phyloP scores from a whole-genome alignment of 2,888 invertebrate genomes.

The Saturnia japonica region DNA sequence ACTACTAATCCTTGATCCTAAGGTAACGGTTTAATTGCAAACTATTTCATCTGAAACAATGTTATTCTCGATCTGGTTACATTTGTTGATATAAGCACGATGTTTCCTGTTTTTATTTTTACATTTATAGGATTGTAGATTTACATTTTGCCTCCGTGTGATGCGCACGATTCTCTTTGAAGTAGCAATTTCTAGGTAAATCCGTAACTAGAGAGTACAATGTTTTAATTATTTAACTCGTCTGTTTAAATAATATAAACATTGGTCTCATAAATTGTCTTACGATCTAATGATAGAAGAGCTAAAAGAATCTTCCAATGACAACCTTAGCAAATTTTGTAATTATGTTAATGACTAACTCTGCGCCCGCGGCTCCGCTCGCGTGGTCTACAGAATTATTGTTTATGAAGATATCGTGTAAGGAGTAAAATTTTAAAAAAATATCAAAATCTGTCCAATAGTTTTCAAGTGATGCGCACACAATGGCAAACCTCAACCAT shows the following conservation, averaged over 20 bases:
- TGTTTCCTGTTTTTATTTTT: slow-evolving; percentile 8
- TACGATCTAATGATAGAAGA: too few relatives aligned
- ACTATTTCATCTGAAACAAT: background rate
- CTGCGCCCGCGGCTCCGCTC: too few relatives aligned
- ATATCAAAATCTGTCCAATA: too few relatives aligned
- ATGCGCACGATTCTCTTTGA: slow-evolving; percentile 9
- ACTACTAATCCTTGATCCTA: background rate
- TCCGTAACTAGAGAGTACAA: slow-evolving; percentile 8
- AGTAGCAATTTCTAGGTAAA: slow-evolving; percentile 11
- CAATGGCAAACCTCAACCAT: too few relatives aligned
- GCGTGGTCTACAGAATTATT: too few relatives aligned
- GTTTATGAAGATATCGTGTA: too few relatives aligned
- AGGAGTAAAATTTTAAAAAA: too few relatives aligned
- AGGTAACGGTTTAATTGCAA: background rate
- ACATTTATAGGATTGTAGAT: slow-evolving; percentile 10
- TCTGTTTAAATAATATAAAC: background rate
- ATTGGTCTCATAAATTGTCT: background rate
- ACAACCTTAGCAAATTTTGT: too few relatives aligned
- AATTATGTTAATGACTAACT: too few relatives aligned
- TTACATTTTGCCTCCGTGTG: slow-evolving; percentile 4
- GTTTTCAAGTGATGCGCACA: too few relatives aligned
- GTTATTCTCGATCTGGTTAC: background rate
- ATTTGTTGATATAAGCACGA: background rate
- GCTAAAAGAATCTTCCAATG: too few relatives aligned
- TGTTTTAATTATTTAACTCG: slow-evolving; percentile 11